Evolutionary conservation across 2,888 invertebrate species (phyloP).

Genomic region (Netelia inedita): DNA sequence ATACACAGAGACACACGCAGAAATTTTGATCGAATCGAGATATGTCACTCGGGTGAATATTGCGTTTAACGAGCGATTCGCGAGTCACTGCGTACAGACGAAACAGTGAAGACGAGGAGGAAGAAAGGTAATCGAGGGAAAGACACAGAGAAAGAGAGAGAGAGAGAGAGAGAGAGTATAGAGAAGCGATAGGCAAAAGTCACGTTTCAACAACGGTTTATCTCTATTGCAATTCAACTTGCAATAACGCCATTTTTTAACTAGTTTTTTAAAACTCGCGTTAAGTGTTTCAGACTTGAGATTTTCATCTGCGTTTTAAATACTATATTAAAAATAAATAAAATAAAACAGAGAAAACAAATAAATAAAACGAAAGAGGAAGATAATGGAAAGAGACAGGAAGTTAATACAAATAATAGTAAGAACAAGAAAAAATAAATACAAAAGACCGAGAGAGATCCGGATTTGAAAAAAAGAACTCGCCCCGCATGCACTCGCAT

Average conservation of each 20-base stretch:
- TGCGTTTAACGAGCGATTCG: conserved; percentile 55
- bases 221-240: conserved; percentile 65
- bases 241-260: conserved; percentile 72
- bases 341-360: background rate
- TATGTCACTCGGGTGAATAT: conserved; percentile 36
- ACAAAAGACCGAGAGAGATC: background rate
- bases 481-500: conserved; percentile 54
- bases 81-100: conserved; percentile 69
- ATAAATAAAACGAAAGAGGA: background rate
- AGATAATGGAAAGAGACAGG: background rate
- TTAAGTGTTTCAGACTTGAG: conserved; percentile 65
- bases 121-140: background rate
- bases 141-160: conserved; percentile 9
- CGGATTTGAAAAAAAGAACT: background rate
- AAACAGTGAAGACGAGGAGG: conserved; percentile 7
- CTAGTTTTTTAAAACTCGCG: conserved; percentile 67
- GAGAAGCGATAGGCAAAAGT: conserved; percentile 51
- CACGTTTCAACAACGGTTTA: conserved; percentile 59
- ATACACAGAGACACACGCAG: conserved; percentile 20
- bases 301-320: conserved; percentile 62
- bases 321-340: conserved; percentile 2
- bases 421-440: too few species aligned
- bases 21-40: conserved; percentile 68
- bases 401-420: too few species aligned
- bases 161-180: background rate